Base-by-base conservation (phyloP, 2,888 invertebrate species). In the Euzophera pinguis region DNA sequence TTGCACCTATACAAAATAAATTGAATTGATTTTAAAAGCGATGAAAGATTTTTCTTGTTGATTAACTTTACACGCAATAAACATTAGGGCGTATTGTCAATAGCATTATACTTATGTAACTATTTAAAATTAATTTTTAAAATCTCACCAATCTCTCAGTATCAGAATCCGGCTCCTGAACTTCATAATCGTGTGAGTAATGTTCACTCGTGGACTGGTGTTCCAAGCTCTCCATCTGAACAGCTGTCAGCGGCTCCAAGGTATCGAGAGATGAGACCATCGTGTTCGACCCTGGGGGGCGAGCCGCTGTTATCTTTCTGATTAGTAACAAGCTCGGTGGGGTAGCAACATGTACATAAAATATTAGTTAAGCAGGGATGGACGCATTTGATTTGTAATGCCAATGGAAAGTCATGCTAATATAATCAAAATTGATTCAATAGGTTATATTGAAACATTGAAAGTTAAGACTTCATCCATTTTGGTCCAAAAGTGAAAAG, bases 261-360 rank as follows among this genome's bases (percentile, higher is more conserved):
- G 93, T 93, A 68, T 95, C 95, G 61, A 94, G 91, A 13, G 94
- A 94, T 17, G 96, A 96, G 51, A 96, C 95, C 92, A 96, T 93
- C 10, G 96, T 96, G 77, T 95, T 96, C 53, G 96, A 96, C 61
- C 95, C 96, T 91, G 83, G 73, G 81, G 85, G 85, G 77, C 75
- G 86, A 71, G 78, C 77, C 84, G 88, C 86, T 84, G 88, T 90
- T 89, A 90, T 82, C 84, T 83, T 78, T 80, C 76, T 81, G 84
- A 87, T 87, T 87, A 88, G 89, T 88, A 83, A 75, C 73, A 86
- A 84, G 85, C 86, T 84, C 67, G 78, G 80, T 73, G 75, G 77
- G 75, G 64, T 74, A 73, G 86, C 84, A 67, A 68, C 49, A 62
- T 57, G 64, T 58, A 58, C 53, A 47, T 52, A 53, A 47, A 48